Conservation (phyloP, 2,888 invertebrate genomes). For the Plemyria rubiginata region DNA sequence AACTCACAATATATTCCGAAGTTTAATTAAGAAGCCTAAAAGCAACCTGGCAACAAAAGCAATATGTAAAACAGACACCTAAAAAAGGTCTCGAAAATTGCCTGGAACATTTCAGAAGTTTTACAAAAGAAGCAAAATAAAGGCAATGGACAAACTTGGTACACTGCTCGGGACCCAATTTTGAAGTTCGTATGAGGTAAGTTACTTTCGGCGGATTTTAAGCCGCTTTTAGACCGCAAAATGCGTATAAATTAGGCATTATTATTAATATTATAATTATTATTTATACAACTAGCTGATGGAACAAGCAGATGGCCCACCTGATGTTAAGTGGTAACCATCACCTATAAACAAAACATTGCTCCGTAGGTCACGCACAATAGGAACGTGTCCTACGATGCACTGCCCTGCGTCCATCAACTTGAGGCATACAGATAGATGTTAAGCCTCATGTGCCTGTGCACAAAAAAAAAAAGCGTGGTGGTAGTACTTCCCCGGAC, state of each 20-base stretch:
- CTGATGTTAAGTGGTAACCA: too few relatives aligned
- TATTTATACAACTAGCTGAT: too few relatives aligned
- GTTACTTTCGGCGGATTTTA: not conserved
- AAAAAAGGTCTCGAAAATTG: constrained; percentile 27
- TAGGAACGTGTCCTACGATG: too few relatives aligned
- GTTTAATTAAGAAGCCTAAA: constrained; percentile 18
- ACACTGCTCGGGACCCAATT: constrained; percentile 23
- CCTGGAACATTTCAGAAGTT: constrained; percentile 24
- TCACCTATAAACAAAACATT: too few relatives aligned
- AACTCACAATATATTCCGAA: constrained; percentile 6
- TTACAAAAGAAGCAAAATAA: constrained; percentile 29
- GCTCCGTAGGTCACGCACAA: too few relatives aligned
- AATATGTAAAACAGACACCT: constrained; percentile 28
- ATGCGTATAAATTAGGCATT: not conserved
- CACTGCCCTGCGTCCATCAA: too few relatives aligned
- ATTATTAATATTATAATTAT: too few relatives aligned
- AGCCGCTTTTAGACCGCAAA: not conserved
- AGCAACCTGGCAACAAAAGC: constrained; percentile 16
- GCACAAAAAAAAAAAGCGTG: too few relatives aligned
- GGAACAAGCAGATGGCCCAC: too few relatives aligned
- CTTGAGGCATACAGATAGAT: too few relatives aligned
- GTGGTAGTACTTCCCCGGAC: too few relatives aligned
- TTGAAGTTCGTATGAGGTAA: constrained; percentile 5
- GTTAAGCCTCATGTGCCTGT: too few relatives aligned
- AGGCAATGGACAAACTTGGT: constrained; percentile 24